A percentile compares a stretch with the other conserved stretches of the same genome.
Conservation (phyloP, 2,113 vertebrate genomes). For the Corydoras maculifer region DNA sequence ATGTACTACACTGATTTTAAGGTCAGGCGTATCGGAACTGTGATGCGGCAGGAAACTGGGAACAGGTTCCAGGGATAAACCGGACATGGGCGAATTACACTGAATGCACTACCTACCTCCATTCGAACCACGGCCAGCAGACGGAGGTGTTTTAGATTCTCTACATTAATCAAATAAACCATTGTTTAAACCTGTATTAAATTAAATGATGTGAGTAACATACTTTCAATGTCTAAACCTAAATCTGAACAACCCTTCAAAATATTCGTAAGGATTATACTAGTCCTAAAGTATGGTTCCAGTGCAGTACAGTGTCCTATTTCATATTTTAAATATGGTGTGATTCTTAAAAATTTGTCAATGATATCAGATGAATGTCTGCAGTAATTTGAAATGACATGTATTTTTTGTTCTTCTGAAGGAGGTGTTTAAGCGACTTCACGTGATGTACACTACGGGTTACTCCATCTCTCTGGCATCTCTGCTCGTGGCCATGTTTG, state of each 20-base stretch:
- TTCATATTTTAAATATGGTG: too few relatives aligned
- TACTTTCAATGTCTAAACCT: too few relatives aligned
- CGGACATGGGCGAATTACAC: slow-evolving; percentile 91
- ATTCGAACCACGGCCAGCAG: slow-evolving; percentile 58
- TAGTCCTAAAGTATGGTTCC: too few relatives aligned
- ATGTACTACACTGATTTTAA: slow-evolving; percentile 48
- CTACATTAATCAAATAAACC: too few relatives aligned
- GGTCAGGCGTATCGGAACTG: slow-evolving; percentile 79
- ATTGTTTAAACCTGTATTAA: too few relatives aligned
- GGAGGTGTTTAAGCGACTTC: slow-evolving; percentile 83
- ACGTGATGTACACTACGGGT: slow-evolving; percentile 82
- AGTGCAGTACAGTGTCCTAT: too few relatives aligned
- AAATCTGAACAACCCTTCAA: too few relatives aligned
- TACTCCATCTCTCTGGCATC: slow-evolving; percentile 82
- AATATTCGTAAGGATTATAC: too few relatives aligned
- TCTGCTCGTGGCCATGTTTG: slow-evolving; percentile 73
- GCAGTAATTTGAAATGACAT: too few relatives aligned
- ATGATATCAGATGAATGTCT: too few relatives aligned
- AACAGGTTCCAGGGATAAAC: slow-evolving; percentile 71
- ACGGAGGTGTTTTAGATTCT: slow-evolving; percentile 64
- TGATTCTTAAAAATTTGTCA: too few relatives aligned
- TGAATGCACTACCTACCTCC: slow-evolving; percentile 76
- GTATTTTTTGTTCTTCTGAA: slow-evolving; percentile 46
- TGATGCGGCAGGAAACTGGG: slow-evolving; percentile 70
- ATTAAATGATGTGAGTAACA: too few relatives aligned